These are phyloP conservation scores for Pyrgus malvae DNA, from an alignment of 2,888 invertebrate species.

Conservation along the genomic window DNA sequence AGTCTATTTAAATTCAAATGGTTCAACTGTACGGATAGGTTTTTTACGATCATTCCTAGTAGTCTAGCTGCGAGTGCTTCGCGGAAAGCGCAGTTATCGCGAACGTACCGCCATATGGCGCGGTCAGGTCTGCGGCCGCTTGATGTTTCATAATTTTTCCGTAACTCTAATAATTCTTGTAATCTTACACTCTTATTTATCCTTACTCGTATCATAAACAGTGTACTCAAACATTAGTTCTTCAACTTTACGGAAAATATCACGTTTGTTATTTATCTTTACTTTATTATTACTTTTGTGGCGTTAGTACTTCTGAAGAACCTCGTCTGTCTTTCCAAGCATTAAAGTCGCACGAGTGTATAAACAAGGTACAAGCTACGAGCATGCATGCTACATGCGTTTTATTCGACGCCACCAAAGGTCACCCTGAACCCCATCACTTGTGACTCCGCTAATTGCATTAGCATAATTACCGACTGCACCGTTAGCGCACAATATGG, in stretches of 20 bases:
- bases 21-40: slow-evolving; percentile 34
- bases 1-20: slow-evolving; percentile 35
- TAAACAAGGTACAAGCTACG: not conserved
- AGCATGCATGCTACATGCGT: slow-evolving; percentile 1
- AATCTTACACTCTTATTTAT: slow-evolving; percentile 1
- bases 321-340: too few species aligned
- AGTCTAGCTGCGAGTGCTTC: slow-evolving; percentile 45
- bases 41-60: slow-evolving; percentile 47
- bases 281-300: too few species aligned
- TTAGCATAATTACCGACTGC: slow-evolving; percentile 20
- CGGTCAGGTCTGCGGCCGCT: slow-evolving; percentile 29
- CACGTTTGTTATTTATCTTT: too few species aligned
- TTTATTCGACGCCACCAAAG: not conserved
- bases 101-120: slow-evolving; percentile 23
- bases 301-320: too few species aligned
- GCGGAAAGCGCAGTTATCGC: slow-evolving; percentile 39
- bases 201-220: not conserved
- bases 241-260: too few species aligned
- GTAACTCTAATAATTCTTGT: slow-evolving; percentile 30
- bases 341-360: not conserved
- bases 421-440: slow-evolving; percentile 21
- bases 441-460: slow-evolving; percentile 29
- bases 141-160: slow-evolving; percentile 39
- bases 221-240: too few species aligned
- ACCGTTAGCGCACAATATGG: slow-evolving; percentile 27